Evolutionary conservation across 2,888 invertebrate genomes (phyloP), one percentile per base, ranked within the genome.

Genomic region (Polydrusus cervinus): DNA sequence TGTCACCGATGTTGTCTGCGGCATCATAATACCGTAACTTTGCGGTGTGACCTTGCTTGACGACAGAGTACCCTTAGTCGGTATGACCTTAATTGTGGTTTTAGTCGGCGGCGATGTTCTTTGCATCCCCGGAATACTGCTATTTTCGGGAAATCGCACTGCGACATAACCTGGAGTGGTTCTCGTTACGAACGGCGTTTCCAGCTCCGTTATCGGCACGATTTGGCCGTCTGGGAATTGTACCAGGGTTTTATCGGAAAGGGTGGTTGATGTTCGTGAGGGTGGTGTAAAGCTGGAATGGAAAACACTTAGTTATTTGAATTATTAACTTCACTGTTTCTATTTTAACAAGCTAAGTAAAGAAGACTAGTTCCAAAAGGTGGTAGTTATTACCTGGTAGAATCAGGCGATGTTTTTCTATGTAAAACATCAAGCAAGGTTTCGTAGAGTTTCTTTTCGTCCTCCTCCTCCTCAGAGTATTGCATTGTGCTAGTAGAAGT

Each of bases 171-270:
- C 61, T 40, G 75, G 53, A n/a, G 76, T 77, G 10, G 79, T 75
- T 76, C 78, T 80, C 6, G 78, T 75, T 34, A 51, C 14, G 38
- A 61, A 60, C 30, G 78, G 70, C 9, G 74, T 76, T 49, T 78
- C 71, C 38, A 78, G 64, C 34, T 76, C 74, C 9, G 76, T 76
- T 16, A 80, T 51, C n/a, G 81, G 81, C 40, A 78, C 70, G 9
- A 81, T 49, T 47, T 79, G 78, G 2, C 78, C 77, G 8, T 74
- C 77, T 11, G 79, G 71, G 9, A 80, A 64, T 60, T 80, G 78
- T 9, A 79, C 77, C 30, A 79, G 16, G 11, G 81, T 79, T 14
- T 78, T 80, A 62, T 68, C 64, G 18, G 61, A 47, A 7, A 68
- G 69, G n/a, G 78, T 72, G 18, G 71, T 65, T 5, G 78, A 67